Base-by-base conservation (phyloP, 2,888 invertebrate genomes). In the Heliconius erato region DNA sequence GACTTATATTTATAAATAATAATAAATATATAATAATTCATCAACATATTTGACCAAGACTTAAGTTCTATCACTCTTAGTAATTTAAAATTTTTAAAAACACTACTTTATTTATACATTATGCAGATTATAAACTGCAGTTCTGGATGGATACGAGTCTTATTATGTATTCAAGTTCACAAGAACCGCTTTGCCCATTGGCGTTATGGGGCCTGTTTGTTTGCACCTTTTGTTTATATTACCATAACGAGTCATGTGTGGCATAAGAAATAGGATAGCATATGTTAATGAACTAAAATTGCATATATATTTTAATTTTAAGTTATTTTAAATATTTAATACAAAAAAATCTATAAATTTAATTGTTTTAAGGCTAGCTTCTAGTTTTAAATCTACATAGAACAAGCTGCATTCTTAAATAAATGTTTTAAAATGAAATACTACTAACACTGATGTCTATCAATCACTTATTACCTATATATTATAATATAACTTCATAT, bases 81-180 rank as follows among this genome's bases (percentile, higher is more conserved):
- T 71, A n/a, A 35, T 72, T 49, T 44, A 72, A 49, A 26, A n/a
- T n/a, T n/a, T n/a, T n/a, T n/a, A 40, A 49, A 16, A 44, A 74
- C 49, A 71, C 65, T 68, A 49, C 26, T 54, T 63, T 77, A 81
- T 65, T 69, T 71, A 78, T 71, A n/a, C 44, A 78, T 65, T 78
- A 78, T 78, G 78, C 32, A 78, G 49, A 78, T 78, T 67, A 44
- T 68, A 72, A 28, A 32, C 28, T 76, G 32, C 71, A 72, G 63
- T 78, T 35, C 49, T 65, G 9, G 74, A 74, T 80, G 28, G 26
- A 68, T 81, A n/a, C 32, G 19, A 78, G 65, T 49, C 35, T 82
- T 68, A 79, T 82, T 79, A 76, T 35, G 82, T 44, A 82, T 74
- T 79, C 82, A 79, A 82, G 74, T 54, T 74, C 74, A 82, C 49